Percentiles rank a stretch among this genome's conserved stretches.
phyloP scores from a whole-genome alignment of 2,113 vertebrate genomes.

The Salvelinus sp. region DNA sequence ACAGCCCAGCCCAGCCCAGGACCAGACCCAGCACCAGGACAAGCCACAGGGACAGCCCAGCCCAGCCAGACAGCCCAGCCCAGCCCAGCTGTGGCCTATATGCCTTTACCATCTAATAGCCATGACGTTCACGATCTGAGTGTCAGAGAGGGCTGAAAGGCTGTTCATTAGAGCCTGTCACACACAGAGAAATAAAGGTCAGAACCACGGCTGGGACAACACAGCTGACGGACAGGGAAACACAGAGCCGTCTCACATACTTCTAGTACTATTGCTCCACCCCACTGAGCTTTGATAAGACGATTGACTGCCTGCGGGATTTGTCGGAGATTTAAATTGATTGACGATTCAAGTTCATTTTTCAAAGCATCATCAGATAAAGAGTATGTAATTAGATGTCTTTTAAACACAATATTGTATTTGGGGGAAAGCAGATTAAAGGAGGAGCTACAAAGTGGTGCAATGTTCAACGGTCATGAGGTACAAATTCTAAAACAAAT shows the following conservation, averaged over 20 bases:
- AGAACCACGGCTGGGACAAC: slow-evolving; percentile 58
- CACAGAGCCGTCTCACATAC: slow-evolving; percentile 59
- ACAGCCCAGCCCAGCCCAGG: too few species aligned
- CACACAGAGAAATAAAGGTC: slow-evolving; percentile 57
- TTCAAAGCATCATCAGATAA: too few species aligned
- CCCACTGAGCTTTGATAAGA: slow-evolving; percentile 46
- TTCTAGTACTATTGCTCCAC: slow-evolving; percentile 43
- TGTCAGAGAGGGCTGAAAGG: slow-evolving; percentile 45
- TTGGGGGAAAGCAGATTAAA: too few species aligned
- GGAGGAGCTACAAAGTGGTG: too few species aligned
- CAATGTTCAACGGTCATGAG: neutral
- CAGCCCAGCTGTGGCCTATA: slow-evolving; percentile 54
- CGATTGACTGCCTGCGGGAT: slow-evolving; percentile 32
- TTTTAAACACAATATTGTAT: too few species aligned
- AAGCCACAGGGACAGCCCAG: too few species aligned
- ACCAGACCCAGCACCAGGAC: too few species aligned
- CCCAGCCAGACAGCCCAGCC: too few species aligned
- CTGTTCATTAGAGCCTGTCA: slow-evolving; percentile 64
- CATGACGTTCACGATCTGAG: slow-evolving; percentile 72
- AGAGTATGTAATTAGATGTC: too few species aligned
- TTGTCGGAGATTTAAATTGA: slow-evolving; percentile 18
- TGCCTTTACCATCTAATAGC: slow-evolving; percentile 70
- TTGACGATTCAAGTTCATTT: slow-evolving; percentile 19
- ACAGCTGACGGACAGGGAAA: slow-evolving; percentile 57
- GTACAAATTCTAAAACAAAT: slow-evolving; percentile 2